phyloP scores from a whole-genome alignment of 1,140 invertebrate species.

The Propsilocerus akamusi region DNA sequence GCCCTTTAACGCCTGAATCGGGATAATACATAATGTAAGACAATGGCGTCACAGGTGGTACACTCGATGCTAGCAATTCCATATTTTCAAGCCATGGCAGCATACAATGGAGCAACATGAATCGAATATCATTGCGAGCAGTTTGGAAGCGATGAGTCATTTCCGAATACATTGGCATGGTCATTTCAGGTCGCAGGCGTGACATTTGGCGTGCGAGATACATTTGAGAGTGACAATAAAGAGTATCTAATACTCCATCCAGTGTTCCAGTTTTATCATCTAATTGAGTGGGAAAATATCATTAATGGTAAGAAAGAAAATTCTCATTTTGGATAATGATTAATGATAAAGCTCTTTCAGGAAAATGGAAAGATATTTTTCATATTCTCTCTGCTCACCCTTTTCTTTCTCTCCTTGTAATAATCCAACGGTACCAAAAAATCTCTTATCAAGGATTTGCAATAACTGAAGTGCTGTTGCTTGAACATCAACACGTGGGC shows the following conservation, averaged over 20 bases:
- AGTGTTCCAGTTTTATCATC: constrained; percentile 48
- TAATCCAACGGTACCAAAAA: constrained; percentile 69
- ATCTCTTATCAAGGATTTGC: constrained; percentile 84
- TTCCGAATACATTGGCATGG: constrained; percentile 99
- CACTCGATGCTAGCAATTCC: constrained; percentile 92
- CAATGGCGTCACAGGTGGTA: constrained; percentile 58
- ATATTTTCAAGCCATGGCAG: constrained; percentile 97
- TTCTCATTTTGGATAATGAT: too few relatives aligned
- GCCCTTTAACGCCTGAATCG: constrained; percentile 40
- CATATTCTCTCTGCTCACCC: too few relatives aligned
- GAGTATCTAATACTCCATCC: constrained; percentile 65
- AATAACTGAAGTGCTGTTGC: constrained; percentile 86
- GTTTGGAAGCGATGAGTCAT: constrained; percentile 93
- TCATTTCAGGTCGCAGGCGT: constrained; percentile 85
- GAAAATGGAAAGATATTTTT: too few relatives aligned
- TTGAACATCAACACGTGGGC: constrained; percentile 74
- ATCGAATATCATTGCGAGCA: constrained; percentile 74
- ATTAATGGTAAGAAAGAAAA: too few relatives aligned
- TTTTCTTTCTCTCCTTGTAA: constrained; percentile 47
- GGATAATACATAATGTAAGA: constrained; percentile 69
- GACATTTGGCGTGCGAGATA: constrained; percentile 83
- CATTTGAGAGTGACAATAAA: constrained; percentile 81
- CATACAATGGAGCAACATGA: constrained; percentile 77
- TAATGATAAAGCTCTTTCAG: too few relatives aligned
- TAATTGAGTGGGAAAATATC: too few relatives aligned